A percentile compares a stretch with the other conserved stretches of the same genome.
These are phyloP conservation scores for Drosophila albomicans DNA, from an alignment of 1,140 invertebrate genomes.

Conservation along the genomic window DNA sequence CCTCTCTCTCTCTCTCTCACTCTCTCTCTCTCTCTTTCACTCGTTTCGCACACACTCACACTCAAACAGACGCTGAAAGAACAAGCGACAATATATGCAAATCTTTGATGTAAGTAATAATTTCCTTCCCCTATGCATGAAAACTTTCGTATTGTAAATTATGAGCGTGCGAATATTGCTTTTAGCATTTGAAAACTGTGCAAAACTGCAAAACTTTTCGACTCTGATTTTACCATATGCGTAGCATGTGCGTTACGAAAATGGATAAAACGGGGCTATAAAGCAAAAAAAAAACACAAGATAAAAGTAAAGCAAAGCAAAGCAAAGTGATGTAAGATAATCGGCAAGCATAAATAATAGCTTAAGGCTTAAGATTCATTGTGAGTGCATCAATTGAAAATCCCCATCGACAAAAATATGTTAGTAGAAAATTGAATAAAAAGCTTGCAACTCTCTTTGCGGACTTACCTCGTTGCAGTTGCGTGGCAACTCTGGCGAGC, in stretches of 20 bases:
- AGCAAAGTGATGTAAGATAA: constrained; percentile 2
- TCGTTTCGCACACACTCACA: constrained; percentile 29
- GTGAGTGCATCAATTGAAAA: constrained; percentile 17
- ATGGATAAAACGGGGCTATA: neutral
- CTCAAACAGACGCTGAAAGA: constrained; percentile 2
- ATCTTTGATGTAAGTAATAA: constrained; percentile 83
- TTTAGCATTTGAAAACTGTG: constrained; percentile 56
- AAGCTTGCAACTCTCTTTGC: constrained; percentile 16
- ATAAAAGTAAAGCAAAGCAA: constrained; percentile 1
- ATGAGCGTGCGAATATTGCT: constrained; percentile 75
- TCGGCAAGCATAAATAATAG: constrained; percentile 39
- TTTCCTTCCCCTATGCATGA: constrained; percentile 66
- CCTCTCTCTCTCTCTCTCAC: neutral
- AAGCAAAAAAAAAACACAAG: neutral
- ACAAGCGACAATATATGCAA: constrained; percentile 73
- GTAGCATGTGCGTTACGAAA: constrained; percentile 30
- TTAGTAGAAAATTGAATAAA: neutral
- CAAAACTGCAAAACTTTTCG: constrained; percentile 42
- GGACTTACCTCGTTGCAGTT: neutral
- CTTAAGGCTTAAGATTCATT: constrained; percentile 12
- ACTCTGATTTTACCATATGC: constrained; percentile 64
- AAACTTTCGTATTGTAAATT: constrained; percentile 77
- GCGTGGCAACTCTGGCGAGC: neutral
- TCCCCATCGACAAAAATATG: neutral
- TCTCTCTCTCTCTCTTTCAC: neutral